Evolutionary conservation across 2,797 vertebrate species (phyloP).

Genomic region (Crenichthys baileyi): DNA sequence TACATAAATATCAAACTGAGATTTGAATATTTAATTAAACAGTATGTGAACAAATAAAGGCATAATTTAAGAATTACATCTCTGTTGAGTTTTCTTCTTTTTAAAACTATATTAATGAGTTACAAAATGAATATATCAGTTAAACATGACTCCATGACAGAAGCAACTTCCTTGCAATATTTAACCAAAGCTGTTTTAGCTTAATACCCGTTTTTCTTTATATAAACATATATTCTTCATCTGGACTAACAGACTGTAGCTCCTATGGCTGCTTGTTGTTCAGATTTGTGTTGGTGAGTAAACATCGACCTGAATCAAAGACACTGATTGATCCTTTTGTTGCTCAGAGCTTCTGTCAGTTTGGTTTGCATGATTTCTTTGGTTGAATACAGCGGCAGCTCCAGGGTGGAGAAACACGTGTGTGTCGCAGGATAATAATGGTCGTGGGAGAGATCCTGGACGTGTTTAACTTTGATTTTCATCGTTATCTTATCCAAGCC

Average conservation of each 20-base stretch:
- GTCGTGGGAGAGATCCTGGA: rapidly evolving
- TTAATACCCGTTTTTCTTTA: no score
- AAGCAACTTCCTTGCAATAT: background rate
- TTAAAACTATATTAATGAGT: background rate
- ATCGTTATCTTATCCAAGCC: conserved; percentile 12
- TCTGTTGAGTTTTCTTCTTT: background rate
- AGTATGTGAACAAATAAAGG: background rate
- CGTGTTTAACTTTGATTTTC: rapidly evolving
- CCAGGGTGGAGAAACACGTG: background rate
- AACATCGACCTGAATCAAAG: rapidly evolving
- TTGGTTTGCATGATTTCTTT: conserved; percentile 26
- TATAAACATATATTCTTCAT: background rate
- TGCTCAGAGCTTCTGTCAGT: conserved; percentile 20
- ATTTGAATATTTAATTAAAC: background rate
- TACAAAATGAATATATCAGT: background rate
- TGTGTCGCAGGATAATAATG: conserved; percentile 8
- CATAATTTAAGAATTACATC: background rate
- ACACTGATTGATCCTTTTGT: conserved; percentile 7
- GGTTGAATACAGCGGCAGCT: conserved; percentile 7
- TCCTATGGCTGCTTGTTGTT: background rate
- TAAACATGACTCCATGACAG: no score
- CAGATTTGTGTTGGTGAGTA: no score
- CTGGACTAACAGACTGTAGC: background rate
- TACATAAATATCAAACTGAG: no score
- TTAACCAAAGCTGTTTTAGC: background rate